Evolutionary conservation across 92 coral and sea anemone genomes (phyloP).

Genomic region (Porites evermanni): DNA sequence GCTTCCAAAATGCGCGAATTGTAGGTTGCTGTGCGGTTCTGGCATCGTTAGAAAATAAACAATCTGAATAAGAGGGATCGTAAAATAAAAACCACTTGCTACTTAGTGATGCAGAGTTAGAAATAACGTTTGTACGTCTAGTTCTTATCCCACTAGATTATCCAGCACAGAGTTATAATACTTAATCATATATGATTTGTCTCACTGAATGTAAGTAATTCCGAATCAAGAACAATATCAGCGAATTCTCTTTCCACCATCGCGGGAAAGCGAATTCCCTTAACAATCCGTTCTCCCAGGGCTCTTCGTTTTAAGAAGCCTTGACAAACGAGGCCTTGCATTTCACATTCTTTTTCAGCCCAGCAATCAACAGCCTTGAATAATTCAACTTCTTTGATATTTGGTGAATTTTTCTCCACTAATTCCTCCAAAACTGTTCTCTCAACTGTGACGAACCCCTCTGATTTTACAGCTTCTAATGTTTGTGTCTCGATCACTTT

Average conservation of each 20-base stretch:
- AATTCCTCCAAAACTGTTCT: slow-evolving; percentile 22
- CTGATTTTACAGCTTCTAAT: slow-evolving; percentile 23
- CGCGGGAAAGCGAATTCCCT: slow-evolving; percentile 45
- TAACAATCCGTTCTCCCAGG: slow-evolving; percentile 44
- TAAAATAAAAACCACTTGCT: not conserved
- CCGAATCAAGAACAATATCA: not conserved
- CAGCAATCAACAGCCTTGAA: slow-evolving; percentile 64
- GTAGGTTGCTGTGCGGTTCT: not conserved
- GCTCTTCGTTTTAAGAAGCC: slow-evolving; percentile 43
- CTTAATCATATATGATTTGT: not conserved
- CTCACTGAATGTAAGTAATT: slow-evolving; percentile 6
- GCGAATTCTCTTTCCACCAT: slow-evolving; percentile 41
- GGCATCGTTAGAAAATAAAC: not conserved
- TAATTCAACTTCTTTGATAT: slow-evolving; percentile 30
- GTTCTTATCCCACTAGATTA: not conserved
- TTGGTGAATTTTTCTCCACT: slow-evolving; percentile 16
- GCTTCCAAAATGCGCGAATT: not conserved
- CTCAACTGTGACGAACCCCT: slow-evolving; percentile 27
- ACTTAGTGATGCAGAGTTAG: not conserved
- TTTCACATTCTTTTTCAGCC: slow-evolving; percentile 35
- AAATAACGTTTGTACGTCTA: not conserved
- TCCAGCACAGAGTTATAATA: not conserved
- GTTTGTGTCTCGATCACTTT: slow-evolving; percentile 25
- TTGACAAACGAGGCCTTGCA: slow-evolving; percentile 5
- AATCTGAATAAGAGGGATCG: not conserved